phyloP scores from a whole-genome alignment of 2,113 vertebrate genomes.

The Rhinolophus ferrumequinum region DNA sequence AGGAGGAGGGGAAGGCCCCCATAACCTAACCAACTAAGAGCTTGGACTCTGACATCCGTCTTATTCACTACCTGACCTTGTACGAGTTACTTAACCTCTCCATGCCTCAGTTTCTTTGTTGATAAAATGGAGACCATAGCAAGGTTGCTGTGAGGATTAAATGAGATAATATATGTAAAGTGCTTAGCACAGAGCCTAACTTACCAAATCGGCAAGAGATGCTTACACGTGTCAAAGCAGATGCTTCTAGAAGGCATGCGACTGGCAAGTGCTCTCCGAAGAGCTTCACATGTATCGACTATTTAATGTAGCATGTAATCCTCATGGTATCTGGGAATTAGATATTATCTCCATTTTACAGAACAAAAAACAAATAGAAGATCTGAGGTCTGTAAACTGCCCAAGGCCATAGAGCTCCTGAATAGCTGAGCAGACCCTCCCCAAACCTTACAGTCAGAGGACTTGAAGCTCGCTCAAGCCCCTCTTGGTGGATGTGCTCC shows the following conservation, averaged over 20 bases:
- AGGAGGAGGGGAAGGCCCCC: not conserved
- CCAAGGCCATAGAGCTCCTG: not conserved
- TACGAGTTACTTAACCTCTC: not conserved
- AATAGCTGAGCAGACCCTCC: not conserved
- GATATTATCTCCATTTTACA: slow-evolving; percentile 2
- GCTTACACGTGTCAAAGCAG: not conserved
- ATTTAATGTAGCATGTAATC: not conserved
- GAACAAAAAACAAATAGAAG: not conserved
- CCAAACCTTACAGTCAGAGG: not conserved
- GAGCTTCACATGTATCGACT: not conserved
- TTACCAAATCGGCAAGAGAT: not conserved
- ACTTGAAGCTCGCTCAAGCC: not conserved
- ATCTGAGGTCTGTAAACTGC: not conserved
- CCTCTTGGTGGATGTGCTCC: not conserved
- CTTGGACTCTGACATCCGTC: not conserved
- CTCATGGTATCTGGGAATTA: not conserved
- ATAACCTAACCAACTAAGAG: not conserved
- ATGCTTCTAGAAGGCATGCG: not conserved
- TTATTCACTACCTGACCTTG: not conserved
- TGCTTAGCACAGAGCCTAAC: not conserved
- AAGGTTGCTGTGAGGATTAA: not conserved
- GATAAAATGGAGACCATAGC: not conserved
- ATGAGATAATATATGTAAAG: not conserved
- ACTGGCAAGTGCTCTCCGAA: not conserved
- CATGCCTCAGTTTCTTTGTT: not conserved